Evolutionary conservation across 2,113 vertebrate genomes (phyloP).

Genomic region (Origma solitaria): DNA sequence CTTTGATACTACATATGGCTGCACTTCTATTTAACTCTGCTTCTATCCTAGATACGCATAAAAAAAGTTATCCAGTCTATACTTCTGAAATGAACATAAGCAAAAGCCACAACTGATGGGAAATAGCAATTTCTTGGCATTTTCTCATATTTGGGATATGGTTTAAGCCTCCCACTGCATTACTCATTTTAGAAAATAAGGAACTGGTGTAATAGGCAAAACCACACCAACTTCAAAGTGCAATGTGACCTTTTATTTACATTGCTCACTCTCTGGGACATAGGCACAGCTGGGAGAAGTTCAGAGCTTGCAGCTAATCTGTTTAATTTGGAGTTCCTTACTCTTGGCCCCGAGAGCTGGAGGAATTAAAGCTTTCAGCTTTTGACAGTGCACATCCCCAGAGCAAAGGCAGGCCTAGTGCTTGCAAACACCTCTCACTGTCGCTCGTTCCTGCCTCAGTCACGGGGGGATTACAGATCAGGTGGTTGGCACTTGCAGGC

Average conservation of each 20-base stretch:
- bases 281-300: background rate
- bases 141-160: background rate
- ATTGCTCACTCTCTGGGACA: background rate
- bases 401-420: background rate
- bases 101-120: background rate
- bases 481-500: accelerated
- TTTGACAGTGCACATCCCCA: background rate
- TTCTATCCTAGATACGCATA: background rate
- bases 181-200: background rate
- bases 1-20: background rate
- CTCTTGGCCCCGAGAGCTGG: background rate
- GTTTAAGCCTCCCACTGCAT: conserved; percentile 4
- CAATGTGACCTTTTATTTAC: background rate
- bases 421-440: accelerated
- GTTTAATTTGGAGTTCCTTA: conserved; percentile 42
- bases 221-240: background rate
- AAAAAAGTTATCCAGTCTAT: background rate
- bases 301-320: background rate
- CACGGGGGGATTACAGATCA: background rate
- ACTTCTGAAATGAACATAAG: background rate
- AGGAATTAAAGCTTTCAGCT: background rate
- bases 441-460: background rate
- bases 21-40: background rate
- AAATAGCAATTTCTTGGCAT: background rate
- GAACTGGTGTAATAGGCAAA: background rate